These are phyloP conservation scores for Leptogaster cylindrica DNA, from an alignment of 2,888 invertebrate genomes.

Conservation along the genomic window DNA sequence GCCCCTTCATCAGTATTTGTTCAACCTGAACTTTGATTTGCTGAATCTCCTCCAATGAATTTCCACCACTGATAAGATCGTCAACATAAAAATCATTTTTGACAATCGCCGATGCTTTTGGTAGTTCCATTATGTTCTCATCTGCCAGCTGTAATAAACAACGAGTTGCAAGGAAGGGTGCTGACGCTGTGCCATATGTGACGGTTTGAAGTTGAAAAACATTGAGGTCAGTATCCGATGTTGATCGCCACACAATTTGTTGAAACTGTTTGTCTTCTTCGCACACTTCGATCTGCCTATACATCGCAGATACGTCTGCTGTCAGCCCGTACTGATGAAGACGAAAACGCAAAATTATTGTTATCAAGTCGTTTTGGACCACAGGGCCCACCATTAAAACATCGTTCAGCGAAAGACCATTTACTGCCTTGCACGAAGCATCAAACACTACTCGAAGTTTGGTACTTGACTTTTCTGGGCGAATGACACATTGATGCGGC, in stretches of 20 bases:
- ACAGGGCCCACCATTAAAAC: slow-evolving; percentile 36
- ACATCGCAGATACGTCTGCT: slow-evolving; percentile 50
- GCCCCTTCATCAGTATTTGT: not conserved
- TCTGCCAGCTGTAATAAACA: not conserved
- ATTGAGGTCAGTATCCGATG: slow-evolving; percentile 50
- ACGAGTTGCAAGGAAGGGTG: slow-evolving; percentile 14
- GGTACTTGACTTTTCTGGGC: slow-evolving; percentile 36
- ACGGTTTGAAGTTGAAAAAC: slow-evolving; percentile 54
- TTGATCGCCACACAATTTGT: slow-evolving; percentile 9
- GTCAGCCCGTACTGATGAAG: too few relatives aligned
- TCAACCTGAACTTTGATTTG: slow-evolving; percentile 19
- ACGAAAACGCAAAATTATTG: too few relatives aligned
- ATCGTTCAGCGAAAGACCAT: slow-evolving; percentile 18
- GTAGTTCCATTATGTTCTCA: not conserved
- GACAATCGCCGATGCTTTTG: slow-evolving; percentile 40
- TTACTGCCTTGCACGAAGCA: too few relatives aligned
- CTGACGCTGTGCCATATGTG: slow-evolving; percentile 23
- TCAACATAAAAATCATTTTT: slow-evolving; percentile 49
- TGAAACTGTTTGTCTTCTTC: slow-evolving; percentile 5
- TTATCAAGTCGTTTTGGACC: too few relatives aligned
- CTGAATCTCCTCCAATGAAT: slow-evolving; percentile 43
- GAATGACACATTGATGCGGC: slow-evolving; percentile 43
- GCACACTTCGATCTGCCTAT: slow-evolving; percentile 39
- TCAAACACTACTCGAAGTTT: too few relatives aligned
- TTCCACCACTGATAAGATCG: slow-evolving; percentile 44